Evolutionary conservation across 2,888 invertebrate species (phyloP), one percentile per base, ranked within the genome.

Genomic region (Chouioia cunea): DNA sequence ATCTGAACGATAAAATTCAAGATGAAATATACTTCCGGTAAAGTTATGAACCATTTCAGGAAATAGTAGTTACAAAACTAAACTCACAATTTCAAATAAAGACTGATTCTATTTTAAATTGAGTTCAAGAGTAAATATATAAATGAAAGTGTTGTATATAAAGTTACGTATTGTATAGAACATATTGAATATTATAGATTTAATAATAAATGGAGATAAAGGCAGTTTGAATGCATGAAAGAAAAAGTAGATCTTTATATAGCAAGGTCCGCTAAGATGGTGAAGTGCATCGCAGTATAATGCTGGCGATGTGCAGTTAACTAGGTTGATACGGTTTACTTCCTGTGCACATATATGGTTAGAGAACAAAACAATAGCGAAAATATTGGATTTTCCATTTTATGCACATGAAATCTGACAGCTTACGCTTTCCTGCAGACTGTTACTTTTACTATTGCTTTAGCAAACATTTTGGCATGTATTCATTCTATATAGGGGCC

Each of bases 361-460:
- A 20, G 44, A 60, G 52, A 44, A 48, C 18, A 27, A 56, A 48
- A 65, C 56, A 65, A 58, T 65, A 52, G 65, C 58, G 58, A 65
- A 48, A 58, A 58, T 58, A 52, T 52, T 65, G 23, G 65, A 52
- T 65, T 58, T 65, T 65, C 65, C 58, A 65, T 52, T 65, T 52
- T 58, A 44, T 57, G 43, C 20, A 12, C 23, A 52, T 65, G 52
- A 22, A 50, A 65, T 43, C 12, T 15, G 18, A 2, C 22, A 15
- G 20, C 57, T 44, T 44, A 56, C 48, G 52, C 65, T 65, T 58
- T 65, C 65, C 36, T 52, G 12, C 16, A 1, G 47, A 44, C 65
- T 65, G 52, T 65, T 65, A 65, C 65, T 65, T 65, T 58, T 65
- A 15, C 23, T 22, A 50, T 16, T 16, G 12, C 20, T 50, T 22